Evolutionary conservation across 2,888 invertebrate species (phyloP), one percentile per base, ranked within the genome.

Genomic region (Gisinianus flammeolus): DNA sequence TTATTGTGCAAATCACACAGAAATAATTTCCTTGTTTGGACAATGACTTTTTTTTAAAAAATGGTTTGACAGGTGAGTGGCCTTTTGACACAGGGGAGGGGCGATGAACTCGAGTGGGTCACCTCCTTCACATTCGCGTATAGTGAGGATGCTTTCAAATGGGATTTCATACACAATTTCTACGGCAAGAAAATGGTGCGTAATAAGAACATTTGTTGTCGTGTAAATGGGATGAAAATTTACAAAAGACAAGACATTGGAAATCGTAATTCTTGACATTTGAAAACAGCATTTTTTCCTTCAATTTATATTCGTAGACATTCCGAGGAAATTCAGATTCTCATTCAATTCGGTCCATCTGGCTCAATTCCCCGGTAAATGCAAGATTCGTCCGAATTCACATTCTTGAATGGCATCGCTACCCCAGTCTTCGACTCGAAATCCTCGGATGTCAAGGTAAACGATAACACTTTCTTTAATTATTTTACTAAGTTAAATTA

Each of bases 361-460:
- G 88, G 85, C 85, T 89, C 67, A 88, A 89, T 78, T 84, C 85
- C 44, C 87, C 88, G 22, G 86, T 89, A 78, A 85, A 86, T 12
- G 88, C 89, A 3, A 85, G 89, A 66, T 89, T 88, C 84, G 86
- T 89, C 74, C 87, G 88, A 75, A 86, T 89, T 81, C 89, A 89
- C 82, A 87, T 88, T 0, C 86, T 88, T 19, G 87, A 87, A 77
- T 89, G 89, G 88, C 86, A 88, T 82, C 83, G 86, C 58, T 88
- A 89, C 85, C 89, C 89, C 5, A 88, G 88, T 82, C 87, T 89
- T 86, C 85, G 89, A 52, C 86, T 89, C 2, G 89, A 89, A 83
- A 85, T 89, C 76, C 85, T 89, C 44, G 89, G 89, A 24, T 89
- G 89, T 83, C 89, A 89, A 86, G 86, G 89, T 89, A 44, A 44